phyloP scores from a whole-genome alignment of 2,888 invertebrate genomes.

The Antheraea yamamai region DNA sequence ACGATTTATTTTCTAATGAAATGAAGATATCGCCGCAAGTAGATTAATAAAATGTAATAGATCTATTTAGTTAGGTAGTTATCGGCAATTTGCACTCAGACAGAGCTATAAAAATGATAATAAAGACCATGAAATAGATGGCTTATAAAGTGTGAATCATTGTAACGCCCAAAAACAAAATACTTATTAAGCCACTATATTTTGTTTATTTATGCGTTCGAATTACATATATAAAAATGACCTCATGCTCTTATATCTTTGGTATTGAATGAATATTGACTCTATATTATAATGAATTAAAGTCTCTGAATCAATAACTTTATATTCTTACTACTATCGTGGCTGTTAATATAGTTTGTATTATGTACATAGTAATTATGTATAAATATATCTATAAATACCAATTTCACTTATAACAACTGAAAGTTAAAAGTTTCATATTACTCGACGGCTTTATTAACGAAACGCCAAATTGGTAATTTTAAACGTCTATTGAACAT shows the following conservation, averaged over 20 bases:
- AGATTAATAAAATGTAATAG: constrained; percentile 41
- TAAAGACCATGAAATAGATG: constrained; percentile 32
- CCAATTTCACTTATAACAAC: constrained; percentile 24
- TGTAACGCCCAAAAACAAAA: constrained; percentile 46
- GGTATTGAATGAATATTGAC: no score
- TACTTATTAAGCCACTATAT: constrained; percentile 31
- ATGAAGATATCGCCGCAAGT: constrained; percentile 30
- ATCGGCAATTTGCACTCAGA: constrained; percentile 48
- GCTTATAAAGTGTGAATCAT: constrained; percentile 37
- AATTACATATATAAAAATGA: not conserved
- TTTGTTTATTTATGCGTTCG: constrained; percentile 21
- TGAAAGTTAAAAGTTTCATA: constrained; percentile 40
- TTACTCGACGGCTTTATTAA: constrained; percentile 45
- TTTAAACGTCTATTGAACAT: constrained; percentile 27
- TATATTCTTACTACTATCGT: not conserved
- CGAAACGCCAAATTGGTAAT: constrained; percentile 45
- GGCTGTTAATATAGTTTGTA: not conserved
- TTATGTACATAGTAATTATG: not conserved
- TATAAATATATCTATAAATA: not conserved
- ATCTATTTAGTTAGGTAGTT: constrained; percentile 50
- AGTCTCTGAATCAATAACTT: not conserved
- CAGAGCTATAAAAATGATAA: constrained; percentile 48
- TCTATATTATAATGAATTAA: no score
- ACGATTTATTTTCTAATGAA: constrained; percentile 22
- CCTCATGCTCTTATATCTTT: no score